Evolutionary conservation across 1,140 invertebrate genomes (phyloP).

Genomic region (Cylas formicarius): DNA sequence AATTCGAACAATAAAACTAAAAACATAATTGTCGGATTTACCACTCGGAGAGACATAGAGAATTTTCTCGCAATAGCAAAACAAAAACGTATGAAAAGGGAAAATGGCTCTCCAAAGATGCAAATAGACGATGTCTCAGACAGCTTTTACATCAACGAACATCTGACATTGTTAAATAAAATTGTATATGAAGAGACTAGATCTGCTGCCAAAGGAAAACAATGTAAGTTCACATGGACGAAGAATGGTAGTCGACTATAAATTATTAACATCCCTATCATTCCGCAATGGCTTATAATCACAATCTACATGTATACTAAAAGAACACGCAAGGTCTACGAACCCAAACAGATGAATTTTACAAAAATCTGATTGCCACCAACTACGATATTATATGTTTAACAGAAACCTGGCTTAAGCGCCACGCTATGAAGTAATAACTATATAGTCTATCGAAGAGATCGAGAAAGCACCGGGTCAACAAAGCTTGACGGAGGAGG

Average conservation of each 20-base stretch:
- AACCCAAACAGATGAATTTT: constrained; percentile 8
- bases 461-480: not conserved
- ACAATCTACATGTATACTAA: constrained; percentile 4
- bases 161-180: not conserved
- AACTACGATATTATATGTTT: constrained; percentile 6
- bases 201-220: not conserved
- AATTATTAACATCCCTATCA: not conserved
- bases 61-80: no score
- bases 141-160: not conserved
- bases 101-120: no score
- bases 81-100: no score
- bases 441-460: constrained; percentile 7
- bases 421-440: constrained; percentile 1
- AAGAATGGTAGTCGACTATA: no score
- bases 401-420: constrained; percentile 10
- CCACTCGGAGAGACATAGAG: no score
- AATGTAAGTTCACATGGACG: not conserved
- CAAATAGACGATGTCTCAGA: no score
- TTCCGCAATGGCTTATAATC: not conserved
- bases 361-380: constrained; percentile 4
- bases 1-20: no score
- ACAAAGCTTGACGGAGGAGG: constrained; percentile 8
- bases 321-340: constrained; percentile 5
- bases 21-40: no score
- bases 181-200: no score